Evolutionary conservation across 2,888 invertebrate species (phyloP).

Genomic region (Zaprionus lineosus): DNA sequence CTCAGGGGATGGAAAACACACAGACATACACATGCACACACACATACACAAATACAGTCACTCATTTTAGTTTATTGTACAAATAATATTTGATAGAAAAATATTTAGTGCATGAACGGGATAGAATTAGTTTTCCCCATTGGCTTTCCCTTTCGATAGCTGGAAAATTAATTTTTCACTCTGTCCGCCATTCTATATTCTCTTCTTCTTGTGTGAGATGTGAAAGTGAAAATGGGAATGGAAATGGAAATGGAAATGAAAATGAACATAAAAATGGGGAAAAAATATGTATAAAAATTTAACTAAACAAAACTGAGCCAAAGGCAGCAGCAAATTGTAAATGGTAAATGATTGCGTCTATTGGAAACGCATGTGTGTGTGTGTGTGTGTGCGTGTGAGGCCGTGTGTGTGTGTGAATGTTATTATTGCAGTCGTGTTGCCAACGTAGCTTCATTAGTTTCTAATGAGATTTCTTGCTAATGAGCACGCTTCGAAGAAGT

Average conservation of each 20-base stretch:
- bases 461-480: conserved; percentile 73
- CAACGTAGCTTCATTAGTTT: conserved; percentile 68
- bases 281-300: conserved; percentile 52
- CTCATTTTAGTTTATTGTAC: conserved; percentile 65
- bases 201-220: conserved; percentile 32
- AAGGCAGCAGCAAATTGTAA: conserved; percentile 29
- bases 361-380: conserved; percentile 6
- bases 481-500: conserved; percentile 57
- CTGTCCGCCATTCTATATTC: conserved; percentile 47
- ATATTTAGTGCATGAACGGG: conserved; percentile 59
- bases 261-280: too few species aligned
- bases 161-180: conserved; percentile 72
- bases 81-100: conserved; percentile 72
- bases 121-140: conserved; percentile 62
- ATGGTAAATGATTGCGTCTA: conserved; percentile 42
- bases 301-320: conserved; percentile 35
- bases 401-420: conserved; percentile 31
- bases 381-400: conserved; percentile 6
- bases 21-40: conserved; percentile 33
- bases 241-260: background rate
- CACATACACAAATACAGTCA: conserved; percentile 37
- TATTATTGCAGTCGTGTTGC: conserved; percentile 39
- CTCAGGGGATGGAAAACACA: conserved; percentile 60
- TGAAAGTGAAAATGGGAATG: conserved; percentile 55
- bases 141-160: conserved; percentile 48